These are phyloP conservation scores for Pentamera pediparva DNA, from an alignment of 53 echinoderm and acorn worm species.

Conservation along the genomic window DNA sequence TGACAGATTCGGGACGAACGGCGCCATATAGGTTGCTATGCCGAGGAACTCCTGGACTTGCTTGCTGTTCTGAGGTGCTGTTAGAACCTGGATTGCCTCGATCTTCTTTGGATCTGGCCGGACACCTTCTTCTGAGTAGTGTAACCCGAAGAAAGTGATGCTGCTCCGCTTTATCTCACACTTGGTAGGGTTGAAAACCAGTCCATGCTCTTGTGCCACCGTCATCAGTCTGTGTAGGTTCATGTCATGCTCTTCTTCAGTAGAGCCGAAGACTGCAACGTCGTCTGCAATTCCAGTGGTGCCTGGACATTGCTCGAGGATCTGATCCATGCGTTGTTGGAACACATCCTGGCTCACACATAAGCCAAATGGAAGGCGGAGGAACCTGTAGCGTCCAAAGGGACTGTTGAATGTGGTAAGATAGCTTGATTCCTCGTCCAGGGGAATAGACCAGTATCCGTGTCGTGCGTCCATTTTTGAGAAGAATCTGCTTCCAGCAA, in stretches of 20 bases:
- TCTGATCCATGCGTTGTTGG: constrained; percentile 61
- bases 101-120: constrained; percentile 36
- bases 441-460: constrained; percentile 44
- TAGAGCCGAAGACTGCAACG: constrained; percentile 37
- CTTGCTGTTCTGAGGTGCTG: constrained; percentile 11
- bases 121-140: constrained; percentile 30
- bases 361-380: constrained; percentile 54
- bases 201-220: constrained; percentile 36
- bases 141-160: constrained; percentile 34
- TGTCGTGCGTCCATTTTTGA: constrained; percentile 62
- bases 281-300: constrained; percentile 64
- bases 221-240: constrained; percentile 37
- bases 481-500: constrained; percentile 39
- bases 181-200: constrained; percentile 47
- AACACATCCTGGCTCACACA: constrained; percentile 58
- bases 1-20: constrained; percentile 45
- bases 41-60: constrained; percentile 42
- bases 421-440: constrained; percentile 36
- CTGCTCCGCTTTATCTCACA: constrained; percentile 34
- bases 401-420: constrained; percentile 70
- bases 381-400: constrained; percentile 55
- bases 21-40: constrained; percentile 53
- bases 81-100: constrained; percentile 19
- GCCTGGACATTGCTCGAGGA: constrained; percentile 58
- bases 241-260: constrained; percentile 29